phyloP scores from a whole-genome alignment of 2,888 invertebrate genomes.

The Megastigmus dorsalis region DNA sequence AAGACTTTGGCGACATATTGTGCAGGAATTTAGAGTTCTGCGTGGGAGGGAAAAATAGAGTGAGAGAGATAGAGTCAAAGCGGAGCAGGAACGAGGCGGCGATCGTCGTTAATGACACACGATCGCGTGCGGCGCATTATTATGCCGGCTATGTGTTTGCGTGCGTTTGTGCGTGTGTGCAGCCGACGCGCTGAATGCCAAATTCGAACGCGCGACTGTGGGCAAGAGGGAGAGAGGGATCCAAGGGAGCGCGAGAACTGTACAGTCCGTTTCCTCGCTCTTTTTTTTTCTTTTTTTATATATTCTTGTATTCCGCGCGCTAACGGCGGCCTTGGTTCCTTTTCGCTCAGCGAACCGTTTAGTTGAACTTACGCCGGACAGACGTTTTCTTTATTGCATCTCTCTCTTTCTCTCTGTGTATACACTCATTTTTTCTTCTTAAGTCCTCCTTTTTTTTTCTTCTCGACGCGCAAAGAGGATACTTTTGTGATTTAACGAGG shows the following conservation, averaged over 20 bases:
- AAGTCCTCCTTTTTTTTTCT: not conserved
- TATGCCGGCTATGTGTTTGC: no score
- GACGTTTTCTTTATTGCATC: not conserved
- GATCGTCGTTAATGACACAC: no score
- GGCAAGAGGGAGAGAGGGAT: no score
- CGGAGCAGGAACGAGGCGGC: no score
- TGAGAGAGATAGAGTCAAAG: no score
- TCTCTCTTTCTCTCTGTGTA: not conserved
- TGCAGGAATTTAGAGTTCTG: no score
- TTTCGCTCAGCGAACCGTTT: slow-evolving; percentile 10
- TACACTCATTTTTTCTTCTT: not conserved
- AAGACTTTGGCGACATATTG: no score
- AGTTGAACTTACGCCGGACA: not conserved
- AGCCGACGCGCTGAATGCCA: not conserved
- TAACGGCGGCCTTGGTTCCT: not conserved
- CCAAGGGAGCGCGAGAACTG: no score
- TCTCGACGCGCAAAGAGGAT: not conserved
- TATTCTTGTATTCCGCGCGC: not conserved
- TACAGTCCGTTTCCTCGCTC: no score
- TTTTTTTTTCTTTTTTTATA: not conserved
- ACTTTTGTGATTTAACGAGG: not conserved
- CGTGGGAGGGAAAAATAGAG: no score
- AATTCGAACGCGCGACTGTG: no score
- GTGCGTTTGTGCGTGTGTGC: not conserved
- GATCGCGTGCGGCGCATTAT: no score